Evolutionary conservation across 2,113 vertebrate genomes (phyloP).

Genomic region (Stigmatopora argus): DNA sequence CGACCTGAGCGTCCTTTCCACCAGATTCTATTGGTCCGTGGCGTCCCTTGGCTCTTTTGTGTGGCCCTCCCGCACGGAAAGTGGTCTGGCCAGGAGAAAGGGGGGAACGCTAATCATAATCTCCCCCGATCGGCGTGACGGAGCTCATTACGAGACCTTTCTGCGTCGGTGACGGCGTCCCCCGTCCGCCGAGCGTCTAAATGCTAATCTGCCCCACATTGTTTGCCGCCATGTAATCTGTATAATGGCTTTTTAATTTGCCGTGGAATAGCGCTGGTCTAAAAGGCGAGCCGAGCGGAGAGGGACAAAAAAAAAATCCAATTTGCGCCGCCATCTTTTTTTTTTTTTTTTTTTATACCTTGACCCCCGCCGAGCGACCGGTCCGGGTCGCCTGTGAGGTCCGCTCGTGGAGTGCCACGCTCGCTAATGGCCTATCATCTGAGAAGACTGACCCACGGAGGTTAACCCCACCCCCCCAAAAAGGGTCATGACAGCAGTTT

Average conservation of each 20-base stretch:
- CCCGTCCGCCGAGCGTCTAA: conserved; percentile 60
- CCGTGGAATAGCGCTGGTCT: conserved; percentile 68
- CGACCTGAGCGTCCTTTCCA: conserved; percentile 11
- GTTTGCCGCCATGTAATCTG: conserved; percentile 70
- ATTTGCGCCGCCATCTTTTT: conserved; percentile 33
- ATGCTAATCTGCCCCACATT: conserved; percentile 71
- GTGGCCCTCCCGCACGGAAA: conserved; percentile 58
- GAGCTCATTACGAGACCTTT: conserved; percentile 71
- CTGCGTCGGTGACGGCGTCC: conserved; percentile 57
- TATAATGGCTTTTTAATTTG: conserved; percentile 76
- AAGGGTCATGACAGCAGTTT: background rate
- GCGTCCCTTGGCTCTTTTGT: conserved; percentile 48
- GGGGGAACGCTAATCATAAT: conserved; percentile 70
- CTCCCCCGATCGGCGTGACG: conserved; percentile 58
- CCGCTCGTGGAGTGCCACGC: conserved; percentile 33
- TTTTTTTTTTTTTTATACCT: background rate
- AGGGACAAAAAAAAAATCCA: conserved; percentile 47
- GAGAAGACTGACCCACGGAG: conserved; percentile 44
- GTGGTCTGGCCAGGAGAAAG: conserved; percentile 58
- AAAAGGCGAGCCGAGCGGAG: conserved; percentile 32
- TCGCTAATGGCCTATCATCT: conserved; percentile 53
- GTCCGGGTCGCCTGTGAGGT: conserved; percentile 18
- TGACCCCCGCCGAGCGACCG: background rate
- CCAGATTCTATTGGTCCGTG: conserved; percentile 55
- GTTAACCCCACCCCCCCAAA: background rate